phyloP scores from a whole-genome alignment of 2,797 vertebrate genomes.

The Apogon talboti region DNA sequence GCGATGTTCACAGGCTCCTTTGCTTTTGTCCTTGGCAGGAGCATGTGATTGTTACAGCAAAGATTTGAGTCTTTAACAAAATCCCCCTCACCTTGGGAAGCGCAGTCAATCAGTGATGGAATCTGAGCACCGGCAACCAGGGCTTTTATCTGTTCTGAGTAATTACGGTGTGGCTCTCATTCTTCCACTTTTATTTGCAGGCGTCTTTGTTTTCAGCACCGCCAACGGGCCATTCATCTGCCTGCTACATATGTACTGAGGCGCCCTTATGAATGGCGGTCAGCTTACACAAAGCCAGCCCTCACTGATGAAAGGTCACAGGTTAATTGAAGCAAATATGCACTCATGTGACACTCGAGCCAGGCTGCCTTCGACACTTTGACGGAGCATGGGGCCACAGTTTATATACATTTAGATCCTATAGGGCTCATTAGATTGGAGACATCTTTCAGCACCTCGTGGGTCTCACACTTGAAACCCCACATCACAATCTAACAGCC shows the following conservation, averaged over 20 bases:
- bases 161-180: neutral
- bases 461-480: slow-evolving; percentile 15
- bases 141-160: slow-evolving; percentile 17
- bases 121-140: slow-evolving; percentile 8
- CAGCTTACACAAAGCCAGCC: slow-evolving; percentile 7
- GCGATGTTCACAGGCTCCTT: neutral
- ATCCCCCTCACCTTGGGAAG: slow-evolving; percentile 12
- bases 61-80: slow-evolving; percentile 1
- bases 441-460: slow-evolving; percentile 46
- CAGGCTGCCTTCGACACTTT: neutral
- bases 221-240: neutral
- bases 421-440: slow-evolving; percentile 44
- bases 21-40: slow-evolving; percentile 37
- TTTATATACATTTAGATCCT: slow-evolving; percentile 43
- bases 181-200: slow-evolving; percentile 30
- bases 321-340: slow-evolving; percentile 42
- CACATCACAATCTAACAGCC: slow-evolving; percentile 20
- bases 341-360: slow-evolving; percentile 27
- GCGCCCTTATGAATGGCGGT: slow-evolving; percentile 5
- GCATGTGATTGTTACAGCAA: slow-evolving; percentile 21
- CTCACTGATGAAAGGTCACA: slow-evolving; percentile 28
- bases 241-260: neutral
- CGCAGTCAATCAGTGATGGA: slow-evolving; percentile 12
- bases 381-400: neutral
- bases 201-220: neutral